Evolutionary conservation across 1,140 invertebrate genomes (phyloP).

Genomic region (Hyposmocoma kahamanoa): DNA sequence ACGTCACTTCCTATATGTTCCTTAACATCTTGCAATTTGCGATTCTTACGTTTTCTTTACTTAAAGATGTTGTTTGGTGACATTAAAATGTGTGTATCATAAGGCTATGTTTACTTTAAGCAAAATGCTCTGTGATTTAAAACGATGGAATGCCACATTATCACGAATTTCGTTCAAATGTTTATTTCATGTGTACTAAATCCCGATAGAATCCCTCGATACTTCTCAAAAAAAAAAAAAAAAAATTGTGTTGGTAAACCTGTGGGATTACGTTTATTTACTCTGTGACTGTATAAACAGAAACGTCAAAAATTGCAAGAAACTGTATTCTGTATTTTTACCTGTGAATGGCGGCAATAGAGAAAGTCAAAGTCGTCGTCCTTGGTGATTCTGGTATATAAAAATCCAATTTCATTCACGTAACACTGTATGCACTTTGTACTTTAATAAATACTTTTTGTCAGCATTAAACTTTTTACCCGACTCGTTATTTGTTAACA

Average conservation of each 20-base stretch:
- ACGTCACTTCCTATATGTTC: too few species aligned
- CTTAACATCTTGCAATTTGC: too few species aligned
- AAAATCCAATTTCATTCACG: conserved; percentile 67
- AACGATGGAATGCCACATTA: too few species aligned
- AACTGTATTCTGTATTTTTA: conserved; percentile 13
- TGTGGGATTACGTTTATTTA: neutral
- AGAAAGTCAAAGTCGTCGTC: conserved; percentile 93
- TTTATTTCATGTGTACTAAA: too few species aligned
- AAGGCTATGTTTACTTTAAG: too few species aligned
- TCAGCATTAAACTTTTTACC: conserved; percentile 11
- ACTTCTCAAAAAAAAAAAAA: too few species aligned
- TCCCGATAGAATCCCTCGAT: too few species aligned
- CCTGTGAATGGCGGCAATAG: conserved; percentile 81
- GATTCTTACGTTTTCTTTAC: too few species aligned
- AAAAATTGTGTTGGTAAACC: neutral
- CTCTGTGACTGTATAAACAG: neutral
- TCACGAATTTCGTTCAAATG: too few species aligned
- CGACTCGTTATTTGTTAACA: conserved; percentile 42
- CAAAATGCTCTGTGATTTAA: too few species aligned
- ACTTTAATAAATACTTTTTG: conserved; percentile 8
- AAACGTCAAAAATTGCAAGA: neutral
- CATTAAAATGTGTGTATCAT: too few species aligned
- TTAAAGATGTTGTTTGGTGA: too few species aligned
- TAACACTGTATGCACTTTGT: conserved; percentile 7
- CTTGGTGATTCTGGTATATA: conserved; percentile 92